Percentiles rank a stretch among this genome's conserved stretches.
Evolutionary conservation across 2,113 vertebrate genomes (phyloP).

Genomic region (Trinectes maculatus): DNA sequence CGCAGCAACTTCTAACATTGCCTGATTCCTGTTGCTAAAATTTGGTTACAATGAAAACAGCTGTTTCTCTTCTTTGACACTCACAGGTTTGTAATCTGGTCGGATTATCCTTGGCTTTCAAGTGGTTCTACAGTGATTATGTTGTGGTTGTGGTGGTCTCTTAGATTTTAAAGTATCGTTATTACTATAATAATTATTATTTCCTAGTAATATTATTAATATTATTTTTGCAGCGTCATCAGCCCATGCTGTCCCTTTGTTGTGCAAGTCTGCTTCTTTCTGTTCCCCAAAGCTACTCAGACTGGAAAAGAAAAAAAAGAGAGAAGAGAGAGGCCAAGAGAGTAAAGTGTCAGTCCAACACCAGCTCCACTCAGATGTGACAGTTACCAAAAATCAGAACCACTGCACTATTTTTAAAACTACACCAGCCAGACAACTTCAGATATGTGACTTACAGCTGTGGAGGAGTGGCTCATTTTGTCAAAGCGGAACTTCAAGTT

Average conservation of each 20-base stretch:
- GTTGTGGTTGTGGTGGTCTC: slow-evolving; percentile 23
- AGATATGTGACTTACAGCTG: slow-evolving; percentile 79
- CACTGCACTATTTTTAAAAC: too few species aligned
- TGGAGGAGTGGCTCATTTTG: slow-evolving; percentile 91
- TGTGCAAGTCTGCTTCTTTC: slow-evolving; percentile 23
- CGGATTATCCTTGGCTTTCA: slow-evolving; percentile 54
- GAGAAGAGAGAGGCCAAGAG: slow-evolving; percentile 9
- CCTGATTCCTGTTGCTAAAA: slow-evolving; percentile 25
- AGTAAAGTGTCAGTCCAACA: slow-evolving; percentile 15
- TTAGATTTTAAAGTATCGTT: neutral
- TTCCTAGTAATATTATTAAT: neutral
- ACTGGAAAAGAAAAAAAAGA: slow-evolving; percentile 60
- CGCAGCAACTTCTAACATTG: slow-evolving; percentile 29
- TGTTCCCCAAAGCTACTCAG: slow-evolving; percentile 57
- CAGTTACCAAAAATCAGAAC: too few species aligned
- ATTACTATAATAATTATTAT: too few species aligned
- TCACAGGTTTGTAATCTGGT: slow-evolving; percentile 61
- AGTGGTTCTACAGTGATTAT: slow-evolving; percentile 32
- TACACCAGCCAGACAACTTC: neutral
- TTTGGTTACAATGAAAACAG: slow-evolving; percentile 34
- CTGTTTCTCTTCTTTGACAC: slow-evolving; percentile 32
- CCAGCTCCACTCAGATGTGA: neutral
- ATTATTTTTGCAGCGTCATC: slow-evolving; percentile 29
- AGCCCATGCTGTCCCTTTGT: slow-evolving; percentile 23
- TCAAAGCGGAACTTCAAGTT: slow-evolving; percentile 98